Percentiles rank a stretch among this genome's conserved stretches.
phyloP scores from a whole-genome alignment of 1,140 invertebrate genomes.

The Drosophila guanche region DNA sequence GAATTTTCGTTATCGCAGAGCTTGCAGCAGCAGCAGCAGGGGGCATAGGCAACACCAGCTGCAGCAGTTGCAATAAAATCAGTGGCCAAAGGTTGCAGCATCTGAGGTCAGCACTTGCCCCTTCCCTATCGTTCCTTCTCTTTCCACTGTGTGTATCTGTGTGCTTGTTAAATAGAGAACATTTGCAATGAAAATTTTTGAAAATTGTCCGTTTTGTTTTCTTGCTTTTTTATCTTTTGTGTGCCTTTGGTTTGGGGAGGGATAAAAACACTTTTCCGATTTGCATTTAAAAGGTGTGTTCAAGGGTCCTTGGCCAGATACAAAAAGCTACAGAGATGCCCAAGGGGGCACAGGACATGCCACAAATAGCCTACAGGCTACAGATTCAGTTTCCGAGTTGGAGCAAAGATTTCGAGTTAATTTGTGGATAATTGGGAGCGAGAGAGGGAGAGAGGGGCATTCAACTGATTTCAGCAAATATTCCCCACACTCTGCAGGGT shows the following conservation, averaged over 20 bases:
- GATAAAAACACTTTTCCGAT: constrained; percentile 65
- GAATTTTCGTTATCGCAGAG: constrained; percentile 76
- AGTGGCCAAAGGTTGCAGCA: constrained; percentile 79
- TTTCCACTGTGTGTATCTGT: constrained; percentile 30
- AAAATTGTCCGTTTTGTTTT: constrained; percentile 57
- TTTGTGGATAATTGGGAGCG: no score
- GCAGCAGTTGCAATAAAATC: constrained; percentile 78
- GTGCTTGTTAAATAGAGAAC: constrained; percentile 73
- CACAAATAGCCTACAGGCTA: no score
- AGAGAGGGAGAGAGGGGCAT: no score
- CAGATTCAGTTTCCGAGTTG: no score
- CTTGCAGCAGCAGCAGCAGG: constrained; percentile 70
- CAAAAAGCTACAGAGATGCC: background rate
- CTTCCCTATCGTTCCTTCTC: background rate
- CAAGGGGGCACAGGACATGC: no score
- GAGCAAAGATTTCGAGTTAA: no score
- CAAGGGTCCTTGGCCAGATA: constrained; percentile 7
- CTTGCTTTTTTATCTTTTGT: constrained; percentile 15
- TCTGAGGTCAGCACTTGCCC: constrained; percentile 69
- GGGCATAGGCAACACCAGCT: constrained; percentile 65
- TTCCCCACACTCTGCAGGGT: no score
- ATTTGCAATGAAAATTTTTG: constrained; percentile 75
- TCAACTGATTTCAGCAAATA: no score
- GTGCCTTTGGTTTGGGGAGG: constrained; percentile 20
- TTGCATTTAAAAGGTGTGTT: constrained; percentile 76